Conservation (phyloP, 2,888 invertebrate species). For the Himalopsyche anomala region DNA sequence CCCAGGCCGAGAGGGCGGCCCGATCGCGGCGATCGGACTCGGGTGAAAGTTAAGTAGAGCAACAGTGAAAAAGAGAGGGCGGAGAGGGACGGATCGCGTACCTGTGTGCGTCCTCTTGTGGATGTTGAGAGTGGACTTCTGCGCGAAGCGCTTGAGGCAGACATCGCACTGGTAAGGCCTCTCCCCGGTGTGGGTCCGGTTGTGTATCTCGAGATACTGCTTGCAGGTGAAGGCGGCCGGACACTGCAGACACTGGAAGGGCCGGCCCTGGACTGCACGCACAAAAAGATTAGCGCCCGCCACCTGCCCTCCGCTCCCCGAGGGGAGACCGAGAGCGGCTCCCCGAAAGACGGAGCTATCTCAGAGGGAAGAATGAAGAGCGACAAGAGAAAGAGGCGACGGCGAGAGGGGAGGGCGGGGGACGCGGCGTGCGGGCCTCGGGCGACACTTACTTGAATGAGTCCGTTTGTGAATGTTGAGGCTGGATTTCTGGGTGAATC, state of each 20-base stretch:
- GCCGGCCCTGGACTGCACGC: constrained; percentile 77
- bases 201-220: constrained; percentile 77
- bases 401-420: constrained; percentile 46
- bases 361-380: constrained; percentile 45
- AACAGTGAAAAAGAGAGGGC: background rate
- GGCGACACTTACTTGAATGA: constrained; percentile 79
- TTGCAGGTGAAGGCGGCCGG: constrained; percentile 79
- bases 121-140: constrained; percentile 88
- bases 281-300: constrained; percentile 62
- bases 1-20: constrained; percentile 60
- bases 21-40: constrained; percentile 29
- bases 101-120: constrained; percentile 88
- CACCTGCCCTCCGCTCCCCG: constrained; percentile 67
- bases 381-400: constrained; percentile 28
- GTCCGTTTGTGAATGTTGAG: constrained; percentile 89
- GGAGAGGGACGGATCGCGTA: constrained; percentile 66
- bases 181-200: constrained; percentile 77
- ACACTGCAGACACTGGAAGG: constrained; percentile 79
- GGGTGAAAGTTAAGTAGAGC: background rate
- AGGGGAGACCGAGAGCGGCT: constrained; percentile 44
- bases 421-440: constrained; percentile 63
- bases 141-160: constrained; percentile 88
- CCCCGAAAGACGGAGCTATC: constrained; percentile 4
- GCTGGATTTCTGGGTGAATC: constrained; percentile 89
- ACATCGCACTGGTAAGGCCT: constrained; percentile 83